Percentiles rank a stretch among this genome's conserved stretches.
Conservation (phyloP, 2,113 vertebrate genomes). For the Perccottus glenii region DNA sequence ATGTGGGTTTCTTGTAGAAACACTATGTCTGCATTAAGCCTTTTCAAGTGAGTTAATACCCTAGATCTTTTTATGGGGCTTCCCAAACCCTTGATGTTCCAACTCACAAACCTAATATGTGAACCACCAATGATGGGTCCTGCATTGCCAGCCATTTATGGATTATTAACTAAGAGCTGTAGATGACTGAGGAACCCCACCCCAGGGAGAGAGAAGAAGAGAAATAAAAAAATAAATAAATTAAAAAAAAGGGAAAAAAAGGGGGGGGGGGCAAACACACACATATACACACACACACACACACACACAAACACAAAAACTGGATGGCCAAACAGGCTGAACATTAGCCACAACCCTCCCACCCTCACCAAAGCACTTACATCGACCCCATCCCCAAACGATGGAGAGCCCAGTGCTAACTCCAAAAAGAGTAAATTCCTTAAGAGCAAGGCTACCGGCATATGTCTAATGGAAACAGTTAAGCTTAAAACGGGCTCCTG, state of each 20-base stretch:
- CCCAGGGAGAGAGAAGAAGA: background rate
- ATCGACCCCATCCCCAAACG: background rate
- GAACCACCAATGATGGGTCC: too few relatives aligned
- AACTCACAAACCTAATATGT: constrained; percentile 2
- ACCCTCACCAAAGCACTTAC: background rate
- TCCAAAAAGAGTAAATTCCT: background rate
- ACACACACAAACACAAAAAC: too few relatives aligned
- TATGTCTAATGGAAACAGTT: background rate
- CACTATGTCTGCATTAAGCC: background rate
- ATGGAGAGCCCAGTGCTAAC: constrained; percentile 6
- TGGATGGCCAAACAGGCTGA: too few relatives aligned
- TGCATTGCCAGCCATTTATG: too few relatives aligned
- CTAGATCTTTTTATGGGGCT: too few relatives aligned
- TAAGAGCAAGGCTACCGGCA: background rate
- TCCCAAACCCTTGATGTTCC: background rate
- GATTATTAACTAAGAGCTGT: too few relatives aligned
- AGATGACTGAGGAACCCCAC: too few relatives aligned
- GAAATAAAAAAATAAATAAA: too few relatives aligned
- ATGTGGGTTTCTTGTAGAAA: constrained; percentile 17
- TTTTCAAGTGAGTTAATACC: constrained; percentile 7
- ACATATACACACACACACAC: too few relatives aligned
- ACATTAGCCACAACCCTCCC: background rate
- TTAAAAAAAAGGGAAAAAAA: too few relatives aligned
- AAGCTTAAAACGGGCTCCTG: too few relatives aligned
- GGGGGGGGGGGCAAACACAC: too few relatives aligned